Base-by-base conservation (phyloP, 2,888 invertebrate genomes). In the Epirrhoe tristata region DNA sequence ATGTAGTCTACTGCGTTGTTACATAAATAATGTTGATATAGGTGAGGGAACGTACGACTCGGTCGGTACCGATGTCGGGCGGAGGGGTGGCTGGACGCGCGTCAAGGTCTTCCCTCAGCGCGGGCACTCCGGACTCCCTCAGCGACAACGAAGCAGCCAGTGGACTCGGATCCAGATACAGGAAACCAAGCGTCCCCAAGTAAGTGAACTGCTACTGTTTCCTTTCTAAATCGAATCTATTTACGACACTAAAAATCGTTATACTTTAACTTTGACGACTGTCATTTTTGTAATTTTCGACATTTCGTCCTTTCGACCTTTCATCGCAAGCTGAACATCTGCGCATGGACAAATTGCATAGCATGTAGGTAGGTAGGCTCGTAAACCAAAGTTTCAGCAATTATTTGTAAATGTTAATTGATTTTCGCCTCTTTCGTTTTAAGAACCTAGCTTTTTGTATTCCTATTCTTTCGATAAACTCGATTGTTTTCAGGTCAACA, bases 41-140 rank as follows among this genome's bases (percentile, higher is more conserved):
- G 98, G 98, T 98, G 68, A 96, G 98, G 81, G 99, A 99, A 93
- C 96, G 98, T 81, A 98, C 98, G 52, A 96, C 95, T 68, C 95
- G 98, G 79, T 98, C 98, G 65, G 96, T 98, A 74, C 98, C 98
- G 55, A 98, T 99, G 98, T 95, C 95, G 43, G 91, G 94, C 56
- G 86, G 88, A 60, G 90, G 86, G 54, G 90, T 84, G 24, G 86
- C 80, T 1, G 95, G 96, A 54, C 92, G 96, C 74, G 95, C 96
- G 39, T 96, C 97, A 50, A 95, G 97, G 72, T 96, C 97, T 1
- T 97, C 97, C 16, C 93, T 97, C 68, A 97, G 97, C 72, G 97
- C 97, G 46, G 97, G 97, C 73, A 98, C 98, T 39, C 98, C 98
- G 17, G 98, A 98, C 88, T 98, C 97, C 51, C 94, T 98, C 60